Base-by-base conservation (phyloP, 2,888 invertebrate species). In the Nebria salina region DNA sequence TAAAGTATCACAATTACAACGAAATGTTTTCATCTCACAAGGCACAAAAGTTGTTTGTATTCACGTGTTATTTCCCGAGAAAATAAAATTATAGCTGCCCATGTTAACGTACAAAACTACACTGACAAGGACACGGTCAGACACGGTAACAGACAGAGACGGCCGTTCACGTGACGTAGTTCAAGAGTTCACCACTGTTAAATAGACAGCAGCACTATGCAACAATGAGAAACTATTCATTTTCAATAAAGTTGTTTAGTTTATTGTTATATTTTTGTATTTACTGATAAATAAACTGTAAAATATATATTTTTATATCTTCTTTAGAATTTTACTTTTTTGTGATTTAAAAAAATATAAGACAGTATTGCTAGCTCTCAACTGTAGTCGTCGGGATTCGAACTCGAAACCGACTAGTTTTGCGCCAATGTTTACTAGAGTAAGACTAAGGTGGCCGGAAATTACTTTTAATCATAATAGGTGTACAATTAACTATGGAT, bases 171-270 rank as follows among this genome's bases (percentile, higher is more conserved):
- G 73, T n/a, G 42, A 13, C 75, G 26, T 78, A 65, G 78, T 78
- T 78, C 25, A 20, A 73, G 78, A 73, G 78, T 78, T 78, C 78
- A 73, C 78, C 78, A 68, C 76, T 72, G 42, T 65, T 42, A 26
- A 20, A 15, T 25, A 15, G 65, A 65, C 9, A 65, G 78, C 78
- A 78, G 78, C 78, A 78, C 78, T 26, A 26, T 42, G 41, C 76
- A 73, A 77, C 13, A 68, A 25, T 15, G 2, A 2, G 8, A 15
- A 68, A 26, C 20, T 68, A 15, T 68, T 5, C 11, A 68, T 26
- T 68, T 68, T 7, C 6, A 68, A 68, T 54, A 11, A 0, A 54
- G 2, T 34, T 34, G 5, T 34, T 34, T 34, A 34, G 5, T 34
- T 54, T 54, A 54, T 54, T 54, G 13, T 54, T 54, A 4, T 2